Evolutionary conservation across 30 jellyfish, hydroid and myxozoan genomes (phyloP).

Genomic region (Aurelia coerulea): DNA sequence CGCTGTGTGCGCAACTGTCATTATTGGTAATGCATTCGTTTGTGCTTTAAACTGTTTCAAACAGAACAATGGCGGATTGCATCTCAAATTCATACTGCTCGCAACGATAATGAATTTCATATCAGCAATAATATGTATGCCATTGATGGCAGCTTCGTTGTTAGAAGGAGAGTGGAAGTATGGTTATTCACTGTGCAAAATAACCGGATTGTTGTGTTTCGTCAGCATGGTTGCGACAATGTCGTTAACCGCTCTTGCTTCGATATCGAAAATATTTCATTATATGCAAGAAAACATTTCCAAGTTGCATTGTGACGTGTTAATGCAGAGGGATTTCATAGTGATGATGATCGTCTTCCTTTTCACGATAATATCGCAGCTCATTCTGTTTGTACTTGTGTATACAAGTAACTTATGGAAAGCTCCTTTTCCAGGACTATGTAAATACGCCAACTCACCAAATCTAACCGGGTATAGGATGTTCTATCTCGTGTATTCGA

Average conservation of each 20-base stretch:
- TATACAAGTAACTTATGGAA: conserved; percentile 45
- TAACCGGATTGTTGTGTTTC: conserved; percentile 90
- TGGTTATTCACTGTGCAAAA: conserved; percentile 91
- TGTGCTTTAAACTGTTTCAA: conserved; percentile 92
- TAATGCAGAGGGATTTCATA: conserved; percentile 71
- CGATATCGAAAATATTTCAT: conserved; percentile 65
- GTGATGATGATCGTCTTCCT: conserved; percentile 69
- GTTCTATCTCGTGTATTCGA: conserved; percentile 89
- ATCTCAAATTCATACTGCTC: conserved; percentile 69
- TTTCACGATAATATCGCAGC: conserved; percentile 72
- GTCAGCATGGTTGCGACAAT: conserved; percentile 82
- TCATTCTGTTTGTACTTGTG: conserved; percentile 61
- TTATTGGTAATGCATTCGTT: conserved; percentile 92
- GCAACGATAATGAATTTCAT: conserved; percentile 84
- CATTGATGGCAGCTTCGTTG: conserved; percentile 96
- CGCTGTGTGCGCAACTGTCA: conserved; percentile 99
- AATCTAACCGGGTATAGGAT: conserved; percentile 90
- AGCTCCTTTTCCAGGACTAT: conserved; percentile 83
- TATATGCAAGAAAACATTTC: conserved; percentile 47
- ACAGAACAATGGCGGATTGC: conserved; percentile 36
- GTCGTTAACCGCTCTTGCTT: conserved; percentile 80
- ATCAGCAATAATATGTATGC: conserved; percentile 96
- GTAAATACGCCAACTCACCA: conserved; percentile 93
- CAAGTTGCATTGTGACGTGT: conserved; percentile 42
- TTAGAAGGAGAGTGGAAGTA: conserved; percentile 95